Evolutionary conservation across 1,140 invertebrate genomes (phyloP), one percentile per base, ranked within the genome.

Genomic region (Daktulosphaira vitifoliae): DNA sequence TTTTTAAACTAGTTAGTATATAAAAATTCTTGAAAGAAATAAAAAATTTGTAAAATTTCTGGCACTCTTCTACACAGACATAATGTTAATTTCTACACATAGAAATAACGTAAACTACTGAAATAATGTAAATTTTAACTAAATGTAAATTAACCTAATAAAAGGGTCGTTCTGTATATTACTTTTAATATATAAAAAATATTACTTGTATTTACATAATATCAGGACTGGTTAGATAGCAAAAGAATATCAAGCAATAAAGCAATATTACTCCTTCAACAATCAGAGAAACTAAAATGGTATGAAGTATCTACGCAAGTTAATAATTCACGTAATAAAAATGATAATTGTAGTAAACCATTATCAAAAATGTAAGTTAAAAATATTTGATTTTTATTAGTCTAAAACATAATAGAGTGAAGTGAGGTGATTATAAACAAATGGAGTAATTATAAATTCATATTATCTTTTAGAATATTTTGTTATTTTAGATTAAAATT

Each of bases 291-390:
- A 52, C 70, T 90, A 20, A 70, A 73, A 18, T 87, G 82, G 81
- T 81, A 91, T 73, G 80, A 80, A 37, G 87, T 91, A 6, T 82
- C 84, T 2, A 81, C 77, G 52, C 65, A 76, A 52, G 88, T 91
- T 0, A 89, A 89, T 72, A 87, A 85, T 72, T 82, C 85, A 1
- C 74, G 80, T 42, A 81, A 87, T 72, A 87, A 89, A 74, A 79
- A 80, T 65, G 71, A 76, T n/a, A 77, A 84, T 64, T 87, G 86
- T 68, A 83, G 84, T 66, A 81, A 82, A 69, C 80, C 79, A 7
- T 23, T 64, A 38, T 66, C 68, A 29, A 49, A 59, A 29, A 67
- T 68, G 69, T 70, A 65, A 53, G 66, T 67, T 15, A 33, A 33
- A 33, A 33, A 6, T 11, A 20, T 33, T 0, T 18, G 26, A 16